phyloP scores from a whole-genome alignment of 2,113 vertebrate species.

The Sphyrna mokarran region DNA sequence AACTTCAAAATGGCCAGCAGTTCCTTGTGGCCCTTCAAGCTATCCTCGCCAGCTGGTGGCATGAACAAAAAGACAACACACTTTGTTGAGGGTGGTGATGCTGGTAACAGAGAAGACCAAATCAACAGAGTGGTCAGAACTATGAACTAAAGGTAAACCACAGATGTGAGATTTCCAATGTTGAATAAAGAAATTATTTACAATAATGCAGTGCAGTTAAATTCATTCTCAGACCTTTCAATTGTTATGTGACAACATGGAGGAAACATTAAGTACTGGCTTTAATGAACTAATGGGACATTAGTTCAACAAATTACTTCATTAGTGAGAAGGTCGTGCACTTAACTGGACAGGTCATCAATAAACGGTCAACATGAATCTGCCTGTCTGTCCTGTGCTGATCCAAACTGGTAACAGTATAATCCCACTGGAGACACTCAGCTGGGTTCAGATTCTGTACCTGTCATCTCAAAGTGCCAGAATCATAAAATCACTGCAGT shows the following conservation, averaged over 20 bases:
- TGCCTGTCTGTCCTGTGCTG: background rate
- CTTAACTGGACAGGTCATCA: background rate
- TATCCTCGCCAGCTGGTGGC: conserved; percentile 86
- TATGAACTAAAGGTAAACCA: conserved; percentile 75
- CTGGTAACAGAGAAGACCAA: conserved; percentile 94
- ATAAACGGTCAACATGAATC: background rate
- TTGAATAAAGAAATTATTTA: conserved; percentile 29
- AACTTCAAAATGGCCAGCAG: conserved; percentile 94
- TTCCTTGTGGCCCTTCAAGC: conserved; percentile 93
- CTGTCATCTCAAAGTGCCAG: background rate
- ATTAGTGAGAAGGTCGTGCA: background rate
- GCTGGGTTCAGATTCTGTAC: background rate
- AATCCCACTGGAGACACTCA: background rate
- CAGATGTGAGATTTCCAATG: conserved; percentile 8
- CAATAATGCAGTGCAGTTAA: background rate
- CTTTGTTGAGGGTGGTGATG: conserved; percentile 96
- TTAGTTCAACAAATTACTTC: background rate
- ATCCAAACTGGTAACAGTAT: background rate
- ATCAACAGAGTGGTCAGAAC: conserved; percentile 91
- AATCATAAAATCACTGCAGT: too few species aligned
- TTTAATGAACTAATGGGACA: background rate
- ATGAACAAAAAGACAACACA: conserved; percentile 99
- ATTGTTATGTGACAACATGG: background rate
- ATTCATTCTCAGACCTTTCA: background rate
- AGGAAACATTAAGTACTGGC: background rate